Evolutionary conservation across 2,113 vertebrate genomes (phyloP).

Genomic region (Xiphophorus maculatus): DNA sequence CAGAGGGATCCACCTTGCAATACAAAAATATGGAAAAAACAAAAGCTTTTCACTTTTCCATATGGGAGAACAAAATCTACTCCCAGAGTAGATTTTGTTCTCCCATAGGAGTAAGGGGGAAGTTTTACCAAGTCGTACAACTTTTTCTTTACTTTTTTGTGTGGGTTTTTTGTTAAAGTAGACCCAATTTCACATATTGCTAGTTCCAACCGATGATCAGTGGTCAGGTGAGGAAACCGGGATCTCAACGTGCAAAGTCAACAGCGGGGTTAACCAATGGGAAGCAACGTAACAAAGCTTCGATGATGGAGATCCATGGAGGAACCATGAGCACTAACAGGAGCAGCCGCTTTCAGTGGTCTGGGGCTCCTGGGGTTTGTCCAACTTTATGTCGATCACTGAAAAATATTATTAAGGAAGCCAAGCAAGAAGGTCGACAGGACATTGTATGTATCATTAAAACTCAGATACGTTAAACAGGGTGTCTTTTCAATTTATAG

Average conservation of each 20-base stretch:
- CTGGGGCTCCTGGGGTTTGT: constrained; percentile 89
- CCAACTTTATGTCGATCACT: constrained; percentile 96
- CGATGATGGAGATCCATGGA: constrained; percentile 59
- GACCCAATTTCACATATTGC: constrained; percentile 83
- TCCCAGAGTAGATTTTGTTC: constrained; percentile 55
- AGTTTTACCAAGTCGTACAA: constrained; percentile 76
- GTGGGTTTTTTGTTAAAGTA: constrained; percentile 85
- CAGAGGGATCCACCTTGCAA: neutral
- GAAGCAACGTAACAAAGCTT: constrained; percentile 89
- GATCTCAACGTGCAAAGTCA: constrained; percentile 82
- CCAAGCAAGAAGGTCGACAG: neutral
- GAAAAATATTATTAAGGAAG: constrained; percentile 79
- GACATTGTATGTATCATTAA: neutral
- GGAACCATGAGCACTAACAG: constrained; percentile 83
- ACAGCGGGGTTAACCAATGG: constrained; percentile 87
- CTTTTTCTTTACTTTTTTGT: constrained; percentile 77
- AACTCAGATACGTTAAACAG: neutral
- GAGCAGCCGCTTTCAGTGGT: constrained; percentile 88
- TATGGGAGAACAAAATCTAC: constrained; percentile 75
- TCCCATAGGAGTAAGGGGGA: constrained; percentile 1
- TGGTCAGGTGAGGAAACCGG: constrained; percentile 70
- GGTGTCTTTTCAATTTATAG: neutral
- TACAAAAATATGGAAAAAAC: constrained; percentile 60
- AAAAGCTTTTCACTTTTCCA: constrained; percentile 69
- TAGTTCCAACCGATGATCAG: constrained; percentile 67